Percentiles rank a stretch among this genome's conserved stretches.
Conservation (phyloP, 1,140 invertebrate species). For the Meloidogyne chitwoodi region DNA sequence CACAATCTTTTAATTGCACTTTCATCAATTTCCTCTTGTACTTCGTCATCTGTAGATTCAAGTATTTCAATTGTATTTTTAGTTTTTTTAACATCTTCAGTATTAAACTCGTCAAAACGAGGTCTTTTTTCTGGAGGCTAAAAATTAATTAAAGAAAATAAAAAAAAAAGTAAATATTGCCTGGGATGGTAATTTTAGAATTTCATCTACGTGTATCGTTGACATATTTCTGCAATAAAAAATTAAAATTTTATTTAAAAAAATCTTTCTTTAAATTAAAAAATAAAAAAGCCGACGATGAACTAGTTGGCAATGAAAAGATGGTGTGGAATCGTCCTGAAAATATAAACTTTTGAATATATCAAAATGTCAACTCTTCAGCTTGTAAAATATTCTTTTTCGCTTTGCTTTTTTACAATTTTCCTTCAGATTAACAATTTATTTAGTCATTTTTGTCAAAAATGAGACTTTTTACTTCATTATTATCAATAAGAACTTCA, state of each 20-base stretch:
- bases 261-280: too few species aligned
- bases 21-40: slow-evolving; percentile 27
- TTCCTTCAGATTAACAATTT: too few species aligned
- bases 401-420: too few species aligned
- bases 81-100: not conserved
- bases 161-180: not conserved
- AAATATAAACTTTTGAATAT: too few species aligned
- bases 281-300: too few species aligned
- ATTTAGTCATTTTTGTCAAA: too few species aligned
- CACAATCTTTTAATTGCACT: slow-evolving; percentile 26
- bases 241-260: not conserved
- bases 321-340: too few species aligned
- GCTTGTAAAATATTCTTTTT: too few species aligned
- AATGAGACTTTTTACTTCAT: not conserved
- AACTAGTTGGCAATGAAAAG: too few species aligned
- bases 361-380: too few species aligned
- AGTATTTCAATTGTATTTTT: slow-evolving; percentile 28
- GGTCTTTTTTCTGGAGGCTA: slow-evolving; percentile 24
- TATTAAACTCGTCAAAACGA: not conserved
- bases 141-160: not conserved
- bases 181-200: slow-evolving; percentile 1
- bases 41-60: slow-evolving; percentile 17
- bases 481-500: not conserved
- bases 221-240: slow-evolving; percentile 4
- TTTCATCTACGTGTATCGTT: slow-evolving; percentile 17